Base-by-base conservation (phyloP, 2,797 vertebrate genomes). In the Muscicapa striata region DNA sequence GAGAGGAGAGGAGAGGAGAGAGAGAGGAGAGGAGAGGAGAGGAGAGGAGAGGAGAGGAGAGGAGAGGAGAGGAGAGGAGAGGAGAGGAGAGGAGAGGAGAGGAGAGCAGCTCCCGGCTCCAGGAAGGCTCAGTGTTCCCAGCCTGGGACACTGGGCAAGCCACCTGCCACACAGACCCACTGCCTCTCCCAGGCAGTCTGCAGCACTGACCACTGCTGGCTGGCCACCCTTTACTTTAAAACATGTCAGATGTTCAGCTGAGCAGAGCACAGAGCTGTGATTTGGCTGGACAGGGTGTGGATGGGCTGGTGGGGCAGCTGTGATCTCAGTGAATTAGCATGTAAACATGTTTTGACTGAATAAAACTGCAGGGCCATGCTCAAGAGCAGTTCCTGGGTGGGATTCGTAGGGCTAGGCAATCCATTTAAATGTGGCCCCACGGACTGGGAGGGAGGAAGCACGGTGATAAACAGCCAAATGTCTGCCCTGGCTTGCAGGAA, bases 291-390 rank as follows among this genome's bases (percentile, higher is more conserved):
- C 82, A 91, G 84, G 10, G 62, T 72, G 62, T 61, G 84, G 84
- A 94, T 81, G 91, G 69, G 51, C 13, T 57, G 67, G 69, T 82
- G 83, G 0, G 6, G 74, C 86, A 76, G 77, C 58, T 93, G 80
- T 84, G 89, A 94, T 94, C 77, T 93, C 83, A 83, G 83, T 40
- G 90, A 88, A 82, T 88, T 13, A 88, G 22, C 84, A 70, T 13
- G 74, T 84, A 93, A 97, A 93, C 83, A 93, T 88, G 83, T 94
- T 97, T 90, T 90, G 89, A 69, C 64, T 54, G 52, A 91, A 70
- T 70, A 57, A 87, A 91, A 86, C 13, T 73, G 48, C 63, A 67
- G 67, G n/a, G 40, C 76, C 8, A 14, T 11, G 32, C 74, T 95
- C 32, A 34, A 79, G 52, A 96, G 30, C 20, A 61, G 61, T 69